Base-by-base conservation (phyloP, 2,113 vertebrate genomes). In the Psettodes erumei region DNA sequence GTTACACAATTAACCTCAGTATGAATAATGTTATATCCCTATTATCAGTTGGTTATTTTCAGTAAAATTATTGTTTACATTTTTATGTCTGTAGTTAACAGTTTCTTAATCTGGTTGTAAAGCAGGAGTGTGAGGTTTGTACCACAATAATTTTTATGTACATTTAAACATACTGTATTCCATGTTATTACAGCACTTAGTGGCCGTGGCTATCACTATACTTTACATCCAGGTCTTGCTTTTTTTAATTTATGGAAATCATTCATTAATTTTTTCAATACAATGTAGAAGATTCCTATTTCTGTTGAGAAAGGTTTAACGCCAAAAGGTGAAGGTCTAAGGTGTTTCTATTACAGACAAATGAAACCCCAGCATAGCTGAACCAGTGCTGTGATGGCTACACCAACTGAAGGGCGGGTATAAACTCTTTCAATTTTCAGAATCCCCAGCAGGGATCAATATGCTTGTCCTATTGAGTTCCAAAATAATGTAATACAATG, bases 321-420 rank as follows among this genome's bases (percentile, higher is more conserved):
- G 42, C 37, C 33, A 63, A 54, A 74, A 81, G 65, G 65, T 77
- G 53, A 83, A 77, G 42, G 25, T 74, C 63, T 40, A 23, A 38
- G n/a, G 25, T 9, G 37, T 18, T 38, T 45, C 43, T 43, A 23
- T 51, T 28, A 15, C 15, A 55, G 28, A 65, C 8, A 51, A 51
- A 63, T 27, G 5, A 75, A 67, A 35, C 45, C 21, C 37, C 16
- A 12, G 33, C 63, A 25, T 42, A 60, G 18, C 66, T 54, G 27
- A 60, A 19, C 19, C 1, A 2, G 2, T 21, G 28, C 21, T 53
- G 9, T 45, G 6, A 28, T 47, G 16, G 43, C 32, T 6, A 55
- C 18, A 66, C 15, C 33, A 30, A 30, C n/a, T 45, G 27, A 56
- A 62, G 8, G 19, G 63, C 42, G 8, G n/a, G 1, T 40, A 30